phyloP scores from a whole-genome alignment of 2,797 vertebrate genomes.

The Enteromius paludinosus region DNA sequence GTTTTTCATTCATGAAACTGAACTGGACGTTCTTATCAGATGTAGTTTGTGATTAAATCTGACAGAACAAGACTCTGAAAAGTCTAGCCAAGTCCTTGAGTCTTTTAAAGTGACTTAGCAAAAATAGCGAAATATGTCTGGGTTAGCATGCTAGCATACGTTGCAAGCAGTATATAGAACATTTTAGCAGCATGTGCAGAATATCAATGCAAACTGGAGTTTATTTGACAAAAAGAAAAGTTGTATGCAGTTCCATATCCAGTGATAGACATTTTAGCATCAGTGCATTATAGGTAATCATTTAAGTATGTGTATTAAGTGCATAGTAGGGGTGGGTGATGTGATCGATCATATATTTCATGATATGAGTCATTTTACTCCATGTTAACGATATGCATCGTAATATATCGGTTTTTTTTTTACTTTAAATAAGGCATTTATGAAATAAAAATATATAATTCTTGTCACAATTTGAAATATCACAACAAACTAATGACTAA shows the following conservation, averaged over 20 bases:
- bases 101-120: background rate
- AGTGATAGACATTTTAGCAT: background rate
- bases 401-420: background rate
- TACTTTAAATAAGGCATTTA: background rate
- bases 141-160: background rate
- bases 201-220: background rate
- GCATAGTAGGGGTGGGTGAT: no score
- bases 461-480: no score
- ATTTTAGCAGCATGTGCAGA: background rate
- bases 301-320: background rate
- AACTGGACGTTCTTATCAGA: background rate
- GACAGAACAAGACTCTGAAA: background rate
- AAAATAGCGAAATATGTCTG: constrained; percentile 7
- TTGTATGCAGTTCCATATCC: background rate
- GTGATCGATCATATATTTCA: no score
- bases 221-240: background rate
- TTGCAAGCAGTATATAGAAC: background rate
- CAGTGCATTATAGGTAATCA: background rate
- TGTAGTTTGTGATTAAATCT: background rate
- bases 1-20: background rate
- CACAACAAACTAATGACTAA: no score
- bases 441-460: no score
- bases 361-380: background rate
- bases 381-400: background rate
- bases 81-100: background rate